Base-by-base conservation (phyloP, 2,113 vertebrate genomes). In the Serilophus lunatus region DNA sequence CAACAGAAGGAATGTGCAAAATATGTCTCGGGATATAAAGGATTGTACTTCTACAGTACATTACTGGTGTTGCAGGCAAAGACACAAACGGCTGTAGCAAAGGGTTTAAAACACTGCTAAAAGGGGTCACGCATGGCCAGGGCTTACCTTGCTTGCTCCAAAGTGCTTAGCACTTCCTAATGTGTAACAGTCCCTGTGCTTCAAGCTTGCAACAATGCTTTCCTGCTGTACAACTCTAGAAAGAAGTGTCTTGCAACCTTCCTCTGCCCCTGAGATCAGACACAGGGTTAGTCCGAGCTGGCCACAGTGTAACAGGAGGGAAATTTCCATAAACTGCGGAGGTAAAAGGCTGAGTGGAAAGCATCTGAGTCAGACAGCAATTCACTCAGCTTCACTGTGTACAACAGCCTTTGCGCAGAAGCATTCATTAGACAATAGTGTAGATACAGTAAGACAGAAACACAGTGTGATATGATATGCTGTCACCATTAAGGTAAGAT, bases 401-500 rank as follows among this genome's bases (percentile, higher is more conserved):
- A 87, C 95, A 96, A 69, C 63, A 82, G 90, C 79, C 86, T 95
- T 92, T 90, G 54, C 88, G 93, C 79, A 85, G 88, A 40, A 45
- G 74, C 72, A 76, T 82, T 97, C 93, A 93, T 96, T 93, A 97
- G 86, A 94, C 26, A 53, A 35, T 9, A 18, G 29, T 2, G 18
- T 9, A 89, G 75, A 9, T 13, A 87, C 56, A 93, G 45, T 13
- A 40, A 69, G 78, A 88, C 83, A 96, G 95, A 95, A 96, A 89
- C 93, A 76, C 33, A 7, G 38, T 19, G 65, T 61, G 69, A 71
- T 63, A 53, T 23, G 54, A 86, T 77, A 40, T 19, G 61, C 93
- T 97, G 97, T 93, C 97, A 96, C 84, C 61, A 83, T 83, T 59
- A 93, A 56, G 61, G 78, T 26, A 78, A 77, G 69, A 92, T 91